Evolutionary conservation across 2,888 invertebrate genomes (phyloP), one percentile per base, ranked within the genome.

Genomic region (Teleiodes luculella): DNA sequence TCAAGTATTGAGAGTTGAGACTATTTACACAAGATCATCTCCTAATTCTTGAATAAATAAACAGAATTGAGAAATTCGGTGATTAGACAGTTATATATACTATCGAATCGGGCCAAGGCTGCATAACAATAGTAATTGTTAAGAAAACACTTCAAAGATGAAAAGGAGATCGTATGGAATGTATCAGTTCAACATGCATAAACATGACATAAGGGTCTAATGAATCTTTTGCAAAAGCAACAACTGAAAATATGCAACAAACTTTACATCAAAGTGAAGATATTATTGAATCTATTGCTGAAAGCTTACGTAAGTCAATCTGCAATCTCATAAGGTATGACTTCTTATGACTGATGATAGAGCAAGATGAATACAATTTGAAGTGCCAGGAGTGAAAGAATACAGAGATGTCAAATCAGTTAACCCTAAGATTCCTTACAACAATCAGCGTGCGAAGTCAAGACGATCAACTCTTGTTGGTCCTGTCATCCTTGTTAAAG

Each of bases 381-480:
- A 70, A 61, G 52, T 57, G 63, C 63, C 62, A 60, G 55, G 64
- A 62, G 66, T 58, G 63, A 74, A 65, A 68, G 68, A 76, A 76
- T 65, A 65, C 68, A 63, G 48, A 14, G 59, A 57, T 76, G 86
- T 88, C 83, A 86, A 76, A 78, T 83, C 67, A 80, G 72, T 86
- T 86, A 75, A 87, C 86, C 83, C 67, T 59, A 66, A 75, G 80
- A 86, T 85, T 86, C 85, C 72, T 76, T 63, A 62, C 68, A 64
- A 79, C 85, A 87, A 86, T 86, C 88, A 86, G 83, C 86, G 83
- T 85, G 86, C 86, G 81, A 87, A 86, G 86, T 72, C 64, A n/a
- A 18, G 39, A 24, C 28, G 43, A 28, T 43, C 43, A 74, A 68
- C 56, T 72, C 70, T 74, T 82, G 76, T 83, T 83, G 76, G 72